Conservation (phyloP, 2,113 vertebrate species). For the Neogobius melanostomus region DNA sequence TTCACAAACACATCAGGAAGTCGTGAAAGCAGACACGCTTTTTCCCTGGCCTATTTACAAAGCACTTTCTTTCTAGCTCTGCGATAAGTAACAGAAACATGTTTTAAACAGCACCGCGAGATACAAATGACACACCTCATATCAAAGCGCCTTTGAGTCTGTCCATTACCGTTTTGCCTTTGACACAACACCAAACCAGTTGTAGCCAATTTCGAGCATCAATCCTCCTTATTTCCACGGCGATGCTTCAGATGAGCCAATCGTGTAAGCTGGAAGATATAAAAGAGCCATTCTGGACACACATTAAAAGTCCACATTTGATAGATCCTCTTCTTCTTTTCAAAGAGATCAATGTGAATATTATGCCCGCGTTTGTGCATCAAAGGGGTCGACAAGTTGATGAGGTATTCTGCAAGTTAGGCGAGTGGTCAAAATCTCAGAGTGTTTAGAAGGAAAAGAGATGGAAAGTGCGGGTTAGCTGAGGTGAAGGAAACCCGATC, state of each 20-base stretch:
- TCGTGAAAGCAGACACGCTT: neutral
- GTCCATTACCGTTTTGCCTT: constrained; percentile 32
- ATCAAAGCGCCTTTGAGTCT: constrained; percentile 13
- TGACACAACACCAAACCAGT: constrained; percentile 31
- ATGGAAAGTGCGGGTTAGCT: constrained; percentile 6
- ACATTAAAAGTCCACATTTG: constrained; percentile 11
- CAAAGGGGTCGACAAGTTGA: neutral
- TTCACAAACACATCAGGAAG: neutral
- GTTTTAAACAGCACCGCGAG: neutral
- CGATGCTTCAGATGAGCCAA: constrained; percentile 44
- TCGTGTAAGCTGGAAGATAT: constrained; percentile 50
- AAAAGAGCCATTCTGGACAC: constrained; percentile 38
- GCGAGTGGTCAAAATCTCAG: constrained; percentile 22
- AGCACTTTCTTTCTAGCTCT: neutral
- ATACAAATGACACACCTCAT: constrained; percentile 10
- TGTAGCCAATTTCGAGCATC: constrained; percentile 18
- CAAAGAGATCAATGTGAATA: constrained; percentile 17
- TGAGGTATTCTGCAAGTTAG: constrained; percentile 4
- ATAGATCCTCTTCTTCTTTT: constrained; percentile 32
- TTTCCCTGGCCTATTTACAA: neutral
- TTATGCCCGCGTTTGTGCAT: constrained; percentile 1
- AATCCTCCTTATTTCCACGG: constrained; percentile 45
- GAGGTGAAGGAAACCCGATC: constrained; percentile 15
- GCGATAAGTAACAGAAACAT: neutral
- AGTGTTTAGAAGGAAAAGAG: neutral